Evolutionary conservation across 1,140 invertebrate species (phyloP).

Genomic region (Berghia stephanieae): DNA sequence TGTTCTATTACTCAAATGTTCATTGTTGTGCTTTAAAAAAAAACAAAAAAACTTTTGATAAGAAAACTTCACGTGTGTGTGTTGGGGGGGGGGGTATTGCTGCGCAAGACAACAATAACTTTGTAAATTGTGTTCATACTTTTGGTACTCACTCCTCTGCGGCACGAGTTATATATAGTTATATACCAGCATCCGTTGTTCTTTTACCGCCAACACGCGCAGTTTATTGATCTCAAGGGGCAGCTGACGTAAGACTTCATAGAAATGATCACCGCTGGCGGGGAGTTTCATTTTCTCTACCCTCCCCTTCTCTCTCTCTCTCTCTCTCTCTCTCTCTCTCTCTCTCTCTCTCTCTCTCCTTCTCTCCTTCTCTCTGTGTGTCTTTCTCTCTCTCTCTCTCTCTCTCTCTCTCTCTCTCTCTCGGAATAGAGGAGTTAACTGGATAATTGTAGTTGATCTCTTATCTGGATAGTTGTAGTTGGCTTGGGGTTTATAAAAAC

Average conservation of each 20-base stretch:
- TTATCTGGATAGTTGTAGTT: not conserved
- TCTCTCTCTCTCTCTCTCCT: slow-evolving; percentile 5
- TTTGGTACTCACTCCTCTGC: not conserved
- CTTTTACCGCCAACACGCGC: not conserved
- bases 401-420: slow-evolving; percentile 20
- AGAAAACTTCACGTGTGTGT: too few species aligned
- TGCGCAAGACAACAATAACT: too few species aligned
- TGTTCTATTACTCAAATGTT: too few species aligned
- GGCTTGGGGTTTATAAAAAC: not conserved
- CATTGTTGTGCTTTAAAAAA: too few species aligned
- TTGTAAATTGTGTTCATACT: not conserved
- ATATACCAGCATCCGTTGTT: not conserved
- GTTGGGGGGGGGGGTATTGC: too few species aligned
- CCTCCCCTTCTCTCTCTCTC: not conserved
- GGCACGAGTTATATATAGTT: not conserved
- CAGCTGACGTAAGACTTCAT: not conserved
- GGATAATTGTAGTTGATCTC: too few species aligned
- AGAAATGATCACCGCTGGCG: not conserved
- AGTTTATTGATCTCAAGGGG: not conserved
- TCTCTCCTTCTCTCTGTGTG: too few species aligned
- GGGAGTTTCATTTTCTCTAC: not conserved
- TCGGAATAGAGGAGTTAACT: too few species aligned
- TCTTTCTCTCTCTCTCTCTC: not conserved
- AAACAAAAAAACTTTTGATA: too few species aligned
- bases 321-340: slow-evolving; percentile 2